phyloP scores from a whole-genome alignment of 2,797 vertebrate species.

The Ataeniobius toweri region DNA sequence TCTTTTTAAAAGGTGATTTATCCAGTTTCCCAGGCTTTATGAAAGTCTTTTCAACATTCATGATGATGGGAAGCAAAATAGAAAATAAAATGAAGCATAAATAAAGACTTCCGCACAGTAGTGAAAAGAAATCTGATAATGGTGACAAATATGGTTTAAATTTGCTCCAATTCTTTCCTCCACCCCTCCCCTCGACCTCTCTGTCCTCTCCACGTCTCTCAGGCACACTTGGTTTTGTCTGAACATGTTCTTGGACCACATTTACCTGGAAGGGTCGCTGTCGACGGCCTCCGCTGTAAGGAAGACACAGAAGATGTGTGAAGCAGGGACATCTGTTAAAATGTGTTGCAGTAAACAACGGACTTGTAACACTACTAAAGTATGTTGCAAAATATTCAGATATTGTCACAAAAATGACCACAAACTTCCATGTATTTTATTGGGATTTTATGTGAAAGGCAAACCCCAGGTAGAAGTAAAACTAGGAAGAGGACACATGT shows the following conservation, averaged over 20 bases:
- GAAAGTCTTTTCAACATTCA: not conserved
- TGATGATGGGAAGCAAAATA: not conserved
- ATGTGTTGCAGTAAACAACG: not conserved
- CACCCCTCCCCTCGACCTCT: conserved; percentile 42
- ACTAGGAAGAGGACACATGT: not conserved
- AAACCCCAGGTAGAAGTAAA: not conserved
- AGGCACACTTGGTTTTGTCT: conserved; percentile 34
- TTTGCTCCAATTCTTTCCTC: conserved; percentile 15
- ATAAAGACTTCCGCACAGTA: not conserved
- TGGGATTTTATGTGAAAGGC: not conserved
- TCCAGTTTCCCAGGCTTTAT: not conserved
- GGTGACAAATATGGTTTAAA: conserved; percentile 8
- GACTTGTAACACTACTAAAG: not conserved
- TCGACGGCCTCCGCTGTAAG: conserved; percentile 81
- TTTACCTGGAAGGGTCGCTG: conserved; percentile 85
- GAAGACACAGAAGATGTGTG: conserved; percentile 36
- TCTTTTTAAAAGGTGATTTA: not conserved
- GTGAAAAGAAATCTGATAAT: not conserved
- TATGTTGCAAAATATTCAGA: not conserved
- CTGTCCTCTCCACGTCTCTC: conserved; percentile 60
- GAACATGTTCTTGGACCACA: conserved; percentile 17
- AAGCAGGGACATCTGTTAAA: not conserved
- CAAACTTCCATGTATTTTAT: not conserved
- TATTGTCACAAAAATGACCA: not conserved
- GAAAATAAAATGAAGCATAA: not conserved